Evolutionary conservation across 1,140 invertebrate species (phyloP), one percentile per base, ranked within the genome.

Genomic region (Papilio polyxenes): DNA sequence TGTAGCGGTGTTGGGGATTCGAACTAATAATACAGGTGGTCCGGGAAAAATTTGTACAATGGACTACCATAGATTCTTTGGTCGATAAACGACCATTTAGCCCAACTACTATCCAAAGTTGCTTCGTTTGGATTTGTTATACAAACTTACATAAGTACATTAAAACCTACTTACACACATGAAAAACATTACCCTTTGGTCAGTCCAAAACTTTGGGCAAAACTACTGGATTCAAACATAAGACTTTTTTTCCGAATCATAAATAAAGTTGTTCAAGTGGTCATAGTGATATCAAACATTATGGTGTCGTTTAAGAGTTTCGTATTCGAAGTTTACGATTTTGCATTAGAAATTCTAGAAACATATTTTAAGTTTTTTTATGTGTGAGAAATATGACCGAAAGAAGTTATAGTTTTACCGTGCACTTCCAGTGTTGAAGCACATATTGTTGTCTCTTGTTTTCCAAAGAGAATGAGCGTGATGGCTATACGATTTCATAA

Each of bases 321-420:
- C n/a, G 2, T 17, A 17, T 56, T 8, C 6, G 51, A 53, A 10
- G 62, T 65, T 31, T 65, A 11, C 23, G 20, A 13, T 65, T 65
- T 31, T 65, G 23, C 62, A 31, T 65, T 23, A 20, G 5, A 1
- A 59, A 59, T n/a, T 2, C 9, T 62, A 23, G 59, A 62, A 62
- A 62, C 20, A 62, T 62, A 69, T 69, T 69, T 69, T 31, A 37
- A 69, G 62, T 69, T 72, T 40, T 40, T 62, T 62, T 62, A 62
- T 20, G 59, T 23, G 6, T 20, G n/a, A 20, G 59, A 62, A 62
- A 62, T 62, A 20, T 62, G 59, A 20, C 53, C 15, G 15, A 2
- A 17, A 56, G 40, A 7, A 0, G 23, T 31, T 31, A 51, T 51
- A 62, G 59, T 20, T 13, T 72, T 31, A 10, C 13, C n/a, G n/a